Evolutionary conservation across 53 echinoderm and acorn worm species (phyloP).

Genomic region (Apostichopus leukothele): DNA sequence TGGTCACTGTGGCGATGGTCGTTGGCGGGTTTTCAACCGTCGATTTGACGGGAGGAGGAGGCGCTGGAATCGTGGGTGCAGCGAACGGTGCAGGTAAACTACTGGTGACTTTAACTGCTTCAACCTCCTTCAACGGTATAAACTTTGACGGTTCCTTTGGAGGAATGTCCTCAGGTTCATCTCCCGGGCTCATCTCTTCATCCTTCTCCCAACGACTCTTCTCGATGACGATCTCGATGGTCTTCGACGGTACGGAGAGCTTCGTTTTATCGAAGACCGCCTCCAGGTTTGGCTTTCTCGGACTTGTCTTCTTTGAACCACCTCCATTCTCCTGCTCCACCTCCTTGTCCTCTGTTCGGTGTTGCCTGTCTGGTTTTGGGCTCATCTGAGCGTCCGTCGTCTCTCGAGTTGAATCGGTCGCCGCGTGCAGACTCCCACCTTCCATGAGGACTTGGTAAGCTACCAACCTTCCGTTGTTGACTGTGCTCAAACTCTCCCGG

Average conservation of each 20-base stretch:
- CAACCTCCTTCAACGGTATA: conserved; percentile 41
- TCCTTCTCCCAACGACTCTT: conserved; percentile 39
- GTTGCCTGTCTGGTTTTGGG: not conserved
- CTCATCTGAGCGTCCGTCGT: not conserved
- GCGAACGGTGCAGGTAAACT: conserved; percentile 23
- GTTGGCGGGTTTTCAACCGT: not conserved
- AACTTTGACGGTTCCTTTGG: conserved; percentile 30
- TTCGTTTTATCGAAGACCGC: conserved; percentile 26
- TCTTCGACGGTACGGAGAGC: not conserved
- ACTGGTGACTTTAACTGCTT: conserved; percentile 42
- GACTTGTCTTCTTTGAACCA: not conserved
- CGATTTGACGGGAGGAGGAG: not conserved
- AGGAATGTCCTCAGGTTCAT: not conserved
- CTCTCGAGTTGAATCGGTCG: not conserved
- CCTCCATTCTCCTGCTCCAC: not conserved
- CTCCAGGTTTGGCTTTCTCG: conserved; percentile 5
- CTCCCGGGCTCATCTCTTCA: conserved; percentile 12
- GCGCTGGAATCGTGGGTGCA: not conserved
- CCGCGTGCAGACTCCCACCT: not conserved
- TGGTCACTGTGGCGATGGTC: not conserved
- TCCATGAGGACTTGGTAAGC: conserved; percentile 10
- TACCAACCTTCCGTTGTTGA: conserved; percentile 1
- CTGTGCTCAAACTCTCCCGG: not conserved
- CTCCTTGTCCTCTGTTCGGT: not conserved
- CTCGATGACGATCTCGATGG: conserved; percentile 24